Conservation (phyloP, 2,888 invertebrate species). For the Himalopsyche japonica region DNA sequence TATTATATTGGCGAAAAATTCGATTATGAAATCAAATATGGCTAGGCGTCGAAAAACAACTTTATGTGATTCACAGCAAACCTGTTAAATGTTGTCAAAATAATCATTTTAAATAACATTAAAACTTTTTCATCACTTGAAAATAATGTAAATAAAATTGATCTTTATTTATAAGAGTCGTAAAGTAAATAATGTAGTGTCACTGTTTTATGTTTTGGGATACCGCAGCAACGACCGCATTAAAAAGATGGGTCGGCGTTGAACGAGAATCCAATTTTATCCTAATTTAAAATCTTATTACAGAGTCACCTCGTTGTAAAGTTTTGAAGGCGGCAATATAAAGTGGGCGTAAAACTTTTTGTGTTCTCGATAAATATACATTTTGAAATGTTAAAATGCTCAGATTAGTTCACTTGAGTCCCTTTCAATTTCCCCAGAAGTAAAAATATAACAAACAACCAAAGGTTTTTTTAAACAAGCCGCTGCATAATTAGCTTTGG, state of each 20-base stretch:
- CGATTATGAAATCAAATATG: too few relatives aligned
- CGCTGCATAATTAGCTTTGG: too few relatives aligned
- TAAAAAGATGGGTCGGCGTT: neutral
- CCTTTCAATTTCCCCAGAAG: too few relatives aligned
- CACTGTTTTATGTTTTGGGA: neutral
- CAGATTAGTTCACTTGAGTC: too few relatives aligned
- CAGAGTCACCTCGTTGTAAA: neutral
- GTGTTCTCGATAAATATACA: neutral
- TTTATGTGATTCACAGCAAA: neutral
- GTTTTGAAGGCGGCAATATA: neutral
- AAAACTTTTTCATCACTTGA: neutral
- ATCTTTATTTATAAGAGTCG: neutral
- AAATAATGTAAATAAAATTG: neutral
- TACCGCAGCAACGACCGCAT: neutral
- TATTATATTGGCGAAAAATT: too few relatives aligned
- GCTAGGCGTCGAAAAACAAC: too few relatives aligned
- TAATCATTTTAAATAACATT: neutral
- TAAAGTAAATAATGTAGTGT: neutral
- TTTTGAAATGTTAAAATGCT: neutral
- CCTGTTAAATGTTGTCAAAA: neutral
- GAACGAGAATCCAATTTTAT: slow-evolving; percentile 26
- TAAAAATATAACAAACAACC: too few relatives aligned
- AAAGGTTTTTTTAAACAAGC: too few relatives aligned
- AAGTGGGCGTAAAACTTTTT: neutral
- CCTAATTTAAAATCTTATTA: slow-evolving; percentile 29